Evolutionary conservation across 2,797 vertebrate genomes (phyloP), one percentile per base, ranked within the genome.

Genomic region (Syngnathus acus): DNA sequence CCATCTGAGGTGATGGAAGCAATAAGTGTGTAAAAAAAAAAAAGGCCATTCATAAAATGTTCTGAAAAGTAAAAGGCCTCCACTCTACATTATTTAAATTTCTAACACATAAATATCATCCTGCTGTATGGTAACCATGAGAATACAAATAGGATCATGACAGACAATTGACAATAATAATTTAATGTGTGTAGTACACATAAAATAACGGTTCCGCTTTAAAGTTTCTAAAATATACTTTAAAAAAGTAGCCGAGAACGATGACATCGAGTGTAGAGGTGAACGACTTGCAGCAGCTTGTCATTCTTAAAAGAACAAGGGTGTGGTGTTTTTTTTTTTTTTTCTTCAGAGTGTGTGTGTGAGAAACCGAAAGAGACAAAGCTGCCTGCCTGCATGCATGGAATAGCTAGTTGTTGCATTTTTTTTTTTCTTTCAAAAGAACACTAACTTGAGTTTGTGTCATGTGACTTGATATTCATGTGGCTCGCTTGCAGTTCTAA

Each of bases 281-380:
- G 45, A 51, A 65, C n/a, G 63, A 38, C 82, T 39, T 85, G 82
- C 77, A 69, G 72, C 55, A 65, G 72, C 76, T 77, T 81, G 70
- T 69, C 67, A 74, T 61, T 42, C 14, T 47, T 60, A 48, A 5
- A 45, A 38, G 26, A 43, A 60, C 66, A 65, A 69, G 82, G 81
- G 78, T 78, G 82, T 80, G 83, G 81, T 71, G 72, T 69, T 43
- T 23, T 42, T 62, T 62, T 45, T 23, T 45, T 4, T n/a, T 14
- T 14, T 54, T 9, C 5, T 13, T 26, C 11, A 45, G 43, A 4
- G 14, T 45, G 11, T 16, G 3, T 47, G 13, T 16, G 45, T 16
- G 45, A 47, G 45, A 43, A 16, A 19, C 16, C 6, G 6, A 47
- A 16, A 43, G 42, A 42, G 2, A 77, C 68, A 72, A 70, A 77